Evolutionary conservation across 2,888 invertebrate species (phyloP).

Genomic region (Rhopalosiphum nymphaeae): DNA sequence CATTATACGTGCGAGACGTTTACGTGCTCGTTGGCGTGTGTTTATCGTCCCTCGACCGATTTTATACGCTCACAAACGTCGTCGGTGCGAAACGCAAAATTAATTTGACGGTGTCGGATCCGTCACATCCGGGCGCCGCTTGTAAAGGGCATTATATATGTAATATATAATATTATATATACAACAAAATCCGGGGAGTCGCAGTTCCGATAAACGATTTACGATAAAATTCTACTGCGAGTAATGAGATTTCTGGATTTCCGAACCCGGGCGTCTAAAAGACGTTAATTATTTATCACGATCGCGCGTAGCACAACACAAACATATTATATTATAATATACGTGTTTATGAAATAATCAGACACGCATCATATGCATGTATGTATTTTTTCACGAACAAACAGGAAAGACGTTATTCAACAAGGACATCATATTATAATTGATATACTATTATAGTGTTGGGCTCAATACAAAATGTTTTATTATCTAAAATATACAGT

Average conservation of each 20-base stretch:
- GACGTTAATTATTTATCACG: not conserved
- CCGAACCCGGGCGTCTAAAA: slow-evolving; percentile 1
- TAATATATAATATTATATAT: not conserved
- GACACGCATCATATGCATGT: not conserved
- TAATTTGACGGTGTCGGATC: not conserved
- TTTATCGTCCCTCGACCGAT: not conserved
- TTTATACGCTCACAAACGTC: not conserved
- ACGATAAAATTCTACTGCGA: not conserved
- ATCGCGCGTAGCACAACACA: not conserved
- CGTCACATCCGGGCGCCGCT: slow-evolving; percentile 3
- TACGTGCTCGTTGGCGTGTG: too few relatives aligned
- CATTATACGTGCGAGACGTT: too few relatives aligned
- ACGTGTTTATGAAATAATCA: not conserved
- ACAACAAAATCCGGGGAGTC: not conserved
- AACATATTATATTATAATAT: not conserved
- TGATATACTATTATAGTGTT: not conserved
- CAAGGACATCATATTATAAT: not conserved
- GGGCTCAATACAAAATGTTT: not conserved
- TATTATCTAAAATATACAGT: not conserved
- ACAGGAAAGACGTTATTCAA: not conserved
- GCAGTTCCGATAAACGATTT: not conserved
- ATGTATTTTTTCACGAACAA: not conserved
- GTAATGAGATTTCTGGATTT: slow-evolving; percentile 26
- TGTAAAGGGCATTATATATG: not conserved
- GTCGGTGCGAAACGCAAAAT: not conserved